These are phyloP conservation scores for Trigoniulus corallinus DNA, from an alignment of 1,140 invertebrate genomes.

Conservation along the genomic window DNA sequence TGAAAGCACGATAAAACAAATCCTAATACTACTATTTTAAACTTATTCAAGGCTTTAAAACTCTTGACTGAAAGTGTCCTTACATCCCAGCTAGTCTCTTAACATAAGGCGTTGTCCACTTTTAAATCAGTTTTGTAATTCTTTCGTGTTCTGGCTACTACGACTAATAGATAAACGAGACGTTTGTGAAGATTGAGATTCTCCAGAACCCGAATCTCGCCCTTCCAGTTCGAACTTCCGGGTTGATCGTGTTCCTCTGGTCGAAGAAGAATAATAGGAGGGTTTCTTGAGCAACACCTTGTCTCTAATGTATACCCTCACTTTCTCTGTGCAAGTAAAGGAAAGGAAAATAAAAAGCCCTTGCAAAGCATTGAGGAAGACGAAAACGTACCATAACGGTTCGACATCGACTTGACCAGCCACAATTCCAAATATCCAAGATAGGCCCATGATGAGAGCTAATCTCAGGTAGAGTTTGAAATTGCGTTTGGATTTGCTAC, in stretches of 20 bases:
- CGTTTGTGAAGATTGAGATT: neutral
- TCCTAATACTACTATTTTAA: too few relatives aligned
- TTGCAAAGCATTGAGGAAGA: conserved; percentile 36
- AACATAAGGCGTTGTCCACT: too few relatives aligned
- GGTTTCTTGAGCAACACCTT: too few relatives aligned
- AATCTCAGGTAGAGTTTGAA: conserved; percentile 38
- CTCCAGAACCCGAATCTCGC: neutral
- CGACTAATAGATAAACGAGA: neutral
- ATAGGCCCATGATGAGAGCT: conserved; percentile 34
- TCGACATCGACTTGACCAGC: conserved; percentile 28
- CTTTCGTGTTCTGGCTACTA: too few relatives aligned
- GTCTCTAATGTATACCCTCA: neutral
- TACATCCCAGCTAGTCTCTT: too few relatives aligned
- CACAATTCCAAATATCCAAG: conserved; percentile 34
- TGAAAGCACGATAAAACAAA: too few relatives aligned
- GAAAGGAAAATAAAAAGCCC: conserved; percentile 40
- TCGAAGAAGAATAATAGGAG: neutral
- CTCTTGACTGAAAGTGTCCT: too few relatives aligned
- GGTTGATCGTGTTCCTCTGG: neutral
- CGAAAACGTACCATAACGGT: conserved; percentile 33
- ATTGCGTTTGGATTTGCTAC: conserved; percentile 14
- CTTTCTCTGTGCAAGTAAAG: conserved; percentile 33
- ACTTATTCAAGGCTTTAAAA: too few relatives aligned
- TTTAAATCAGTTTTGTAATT: too few relatives aligned
- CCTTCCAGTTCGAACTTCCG: neutral